Conservation (phyloP, 2,797 vertebrate genomes). For the Acrocephalus scirpaceus region DNA sequence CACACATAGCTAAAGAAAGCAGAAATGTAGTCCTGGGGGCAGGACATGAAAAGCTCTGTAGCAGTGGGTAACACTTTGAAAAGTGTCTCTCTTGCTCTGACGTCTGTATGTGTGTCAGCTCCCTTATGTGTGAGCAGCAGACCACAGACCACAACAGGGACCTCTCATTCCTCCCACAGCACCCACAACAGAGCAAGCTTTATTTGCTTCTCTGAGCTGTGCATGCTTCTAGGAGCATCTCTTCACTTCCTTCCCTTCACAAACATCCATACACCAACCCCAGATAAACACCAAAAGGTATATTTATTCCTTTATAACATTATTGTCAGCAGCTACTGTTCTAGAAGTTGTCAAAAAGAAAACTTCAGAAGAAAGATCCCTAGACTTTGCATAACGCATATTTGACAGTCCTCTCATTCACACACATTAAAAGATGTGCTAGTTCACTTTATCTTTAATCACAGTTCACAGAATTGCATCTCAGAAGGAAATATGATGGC, state of each 20-base stretch:
- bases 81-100: background rate
- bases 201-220: background rate
- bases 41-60: background rate
- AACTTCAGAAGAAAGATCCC: background rate
- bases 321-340: background rate
- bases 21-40: background rate
- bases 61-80: background rate
- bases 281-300: background rate
- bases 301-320: background rate
- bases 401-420: background rate
- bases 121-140: background rate
- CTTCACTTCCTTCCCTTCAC: background rate
- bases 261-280: background rate
- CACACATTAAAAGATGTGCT: background rate
- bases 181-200: background rate
- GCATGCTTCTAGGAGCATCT: background rate
- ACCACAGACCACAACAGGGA: background rate
- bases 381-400: background rate
- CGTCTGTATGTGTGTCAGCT: background rate
- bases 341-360: background rate
- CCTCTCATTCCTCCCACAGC: background rate
- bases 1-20: background rate
- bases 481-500: background rate
- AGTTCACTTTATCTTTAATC: background rate
- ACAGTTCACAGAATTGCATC: background rate